Base-by-base conservation (phyloP, 2,888 invertebrate species). In the Rhagium mordax region DNA sequence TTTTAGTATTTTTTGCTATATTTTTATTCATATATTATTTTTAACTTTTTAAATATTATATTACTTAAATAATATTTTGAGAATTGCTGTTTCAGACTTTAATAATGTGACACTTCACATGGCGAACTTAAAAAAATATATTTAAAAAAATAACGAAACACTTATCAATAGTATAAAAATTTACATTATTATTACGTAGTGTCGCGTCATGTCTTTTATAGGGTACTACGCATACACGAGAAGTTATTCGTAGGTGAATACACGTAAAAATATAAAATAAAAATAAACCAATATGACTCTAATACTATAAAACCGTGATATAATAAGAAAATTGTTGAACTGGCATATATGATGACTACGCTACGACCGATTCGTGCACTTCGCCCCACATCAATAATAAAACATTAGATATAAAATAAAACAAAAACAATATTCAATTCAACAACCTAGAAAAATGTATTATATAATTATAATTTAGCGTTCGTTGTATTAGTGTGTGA, bases 1-100 rank as follows among this genome's bases (percentile, higher is more conserved):
- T 83, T 84, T 85, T 84, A 80, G 79, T 83, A 79, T 83, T 81
- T 82, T 85, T 84, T 84, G 82, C 81, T 81, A 83, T 84, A 82
- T 83, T 84, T 78, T 77, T 81, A 77, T 78, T 77, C 79, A 81
- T 82, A 82, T 82, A 82, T 82, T 83, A 82, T 83, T 83, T 81
- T 83, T 81, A 79, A 79, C 76, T 81, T 82, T 81, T 84, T 82
- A 82, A 82, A 84, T 81, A 82, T 84, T 83, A 81, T 80, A 82
- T 83, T 85, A 84, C 85, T 87, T 87, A 87, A 87, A 87, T 86
- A 86, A 88, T 87, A 87, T 87, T 87, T 86, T 87, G 88, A 88
- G 88, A 88, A 88, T 87, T 88, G 87, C 87, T 87, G 87, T 86
- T 86, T 88, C 88, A 88, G 88, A 88, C 88, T 88, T 88, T 85